These are phyloP conservation scores for Struthidea cinerea DNA, from an alignment of 2,113 vertebrate species.

Conservation along the genomic window DNA sequence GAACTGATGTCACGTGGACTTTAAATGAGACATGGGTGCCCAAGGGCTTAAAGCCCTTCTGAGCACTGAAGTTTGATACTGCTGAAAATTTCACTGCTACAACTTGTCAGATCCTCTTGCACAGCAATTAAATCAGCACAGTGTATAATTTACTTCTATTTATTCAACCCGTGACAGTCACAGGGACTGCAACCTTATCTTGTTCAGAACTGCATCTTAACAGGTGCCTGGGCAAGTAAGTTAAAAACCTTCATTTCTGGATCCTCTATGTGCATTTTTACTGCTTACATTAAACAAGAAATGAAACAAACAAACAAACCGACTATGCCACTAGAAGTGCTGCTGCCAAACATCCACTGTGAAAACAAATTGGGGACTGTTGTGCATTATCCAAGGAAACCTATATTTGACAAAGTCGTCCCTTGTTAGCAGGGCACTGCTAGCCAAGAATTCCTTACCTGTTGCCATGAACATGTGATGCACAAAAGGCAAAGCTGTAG, in stretches of 20 bases:
- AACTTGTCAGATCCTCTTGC: background rate
- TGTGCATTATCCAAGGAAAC: conserved; percentile 51
- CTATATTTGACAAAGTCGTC: conserved; percentile 39
- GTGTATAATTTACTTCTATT: background rate
- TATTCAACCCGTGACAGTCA: background rate
- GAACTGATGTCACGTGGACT: background rate
- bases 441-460: conserved; percentile 76
- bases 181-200: background rate
- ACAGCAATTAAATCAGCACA: background rate
- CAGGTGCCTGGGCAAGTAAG: conserved; percentile 14
- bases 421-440: conserved; percentile 18
- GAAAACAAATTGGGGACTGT: conserved; percentile 45
- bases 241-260: conserved; percentile 6
- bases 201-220: background rate
- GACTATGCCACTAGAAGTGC: conserved; percentile 43
- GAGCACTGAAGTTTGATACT: background rate
- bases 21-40: background rate
- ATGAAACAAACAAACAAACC: conserved; percentile 54
- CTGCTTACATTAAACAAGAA: conserved; percentile 57
- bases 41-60: conserved; percentile 21
- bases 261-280: conserved; percentile 32
- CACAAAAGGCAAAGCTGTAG: conserved; percentile 99
- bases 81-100: conserved; percentile 11
- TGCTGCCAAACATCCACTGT: conserved; percentile 54
- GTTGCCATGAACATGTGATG: conserved; percentile 97